phyloP scores from a whole-genome alignment of 1,140 invertebrate genomes.

The Mamestra configurata region DNA sequence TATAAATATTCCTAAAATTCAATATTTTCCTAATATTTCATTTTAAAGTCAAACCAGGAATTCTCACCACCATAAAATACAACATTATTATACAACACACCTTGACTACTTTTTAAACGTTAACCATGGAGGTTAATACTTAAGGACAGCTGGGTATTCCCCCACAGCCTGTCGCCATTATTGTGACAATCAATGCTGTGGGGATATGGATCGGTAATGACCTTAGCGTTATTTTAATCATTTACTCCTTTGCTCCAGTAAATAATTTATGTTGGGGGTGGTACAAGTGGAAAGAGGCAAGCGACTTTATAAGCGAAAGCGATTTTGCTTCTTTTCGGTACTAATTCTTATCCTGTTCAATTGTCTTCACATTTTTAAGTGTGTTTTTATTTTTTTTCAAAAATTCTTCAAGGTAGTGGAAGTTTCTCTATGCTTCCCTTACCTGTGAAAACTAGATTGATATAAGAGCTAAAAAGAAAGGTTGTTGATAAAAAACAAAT shows the following conservation, averaged over 20 bases:
- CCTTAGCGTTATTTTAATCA: slow-evolving; percentile 70
- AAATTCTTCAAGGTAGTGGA: no score
- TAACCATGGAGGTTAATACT: background rate
- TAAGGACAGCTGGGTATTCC: slow-evolving; percentile 28
- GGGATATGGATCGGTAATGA: slow-evolving; percentile 61
- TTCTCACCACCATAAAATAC: background rate
- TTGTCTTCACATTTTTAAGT: background rate
- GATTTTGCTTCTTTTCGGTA: background rate
- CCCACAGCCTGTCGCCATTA: slow-evolving; percentile 60
- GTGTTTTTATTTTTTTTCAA: background rate
- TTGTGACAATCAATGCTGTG: slow-evolving; percentile 64
- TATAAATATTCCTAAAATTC: no score
- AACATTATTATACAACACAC: background rate
- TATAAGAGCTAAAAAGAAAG: no score
- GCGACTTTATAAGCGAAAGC: slow-evolving; percentile 22
- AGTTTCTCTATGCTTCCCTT: no score
- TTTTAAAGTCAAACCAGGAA: no score
- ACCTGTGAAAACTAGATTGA: no score
- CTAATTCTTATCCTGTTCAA: no score
- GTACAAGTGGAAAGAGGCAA: slow-evolving; percentile 24
- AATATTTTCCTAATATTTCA: no score
- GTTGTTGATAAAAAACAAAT: no score
- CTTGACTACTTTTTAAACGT: slow-evolving; percentile 12
- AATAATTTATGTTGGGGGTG: slow-evolving; percentile 52
- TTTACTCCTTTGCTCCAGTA: slow-evolving; percentile 54